phyloP scores from a whole-genome alignment of 2,797 vertebrate genomes.

The Syngnathus acus region DNA sequence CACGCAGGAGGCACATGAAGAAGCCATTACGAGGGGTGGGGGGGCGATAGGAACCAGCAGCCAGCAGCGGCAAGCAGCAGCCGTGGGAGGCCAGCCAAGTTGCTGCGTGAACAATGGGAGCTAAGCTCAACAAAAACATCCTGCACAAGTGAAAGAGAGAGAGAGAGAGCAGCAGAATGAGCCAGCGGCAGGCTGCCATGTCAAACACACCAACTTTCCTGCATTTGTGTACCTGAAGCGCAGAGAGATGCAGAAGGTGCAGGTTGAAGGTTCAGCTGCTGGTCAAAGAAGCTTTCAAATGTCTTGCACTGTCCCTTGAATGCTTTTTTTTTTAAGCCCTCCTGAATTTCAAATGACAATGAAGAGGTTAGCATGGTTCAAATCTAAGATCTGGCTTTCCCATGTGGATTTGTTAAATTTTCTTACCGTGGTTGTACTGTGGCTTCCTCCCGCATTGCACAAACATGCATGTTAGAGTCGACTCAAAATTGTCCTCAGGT shows the following conservation, averaged over 20 bases:
- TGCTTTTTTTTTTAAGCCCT: conserved; percentile 12
- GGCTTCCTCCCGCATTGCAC: not conserved
- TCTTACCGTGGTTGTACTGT: no score
- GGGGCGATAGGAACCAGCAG: not conserved
- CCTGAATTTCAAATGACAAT: not conserved
- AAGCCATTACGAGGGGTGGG: conserved; percentile 71
- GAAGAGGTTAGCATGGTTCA: not conserved
- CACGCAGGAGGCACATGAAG: conserved; percentile 65
- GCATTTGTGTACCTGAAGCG: conserved; percentile 12
- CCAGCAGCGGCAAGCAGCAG: conserved; percentile 56
- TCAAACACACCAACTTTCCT: conserved; percentile 44
- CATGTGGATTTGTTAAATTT: no score
- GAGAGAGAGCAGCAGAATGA: conserved; percentile 18
- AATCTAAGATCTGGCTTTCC: no score
- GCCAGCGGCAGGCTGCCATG: conserved; percentile 6
- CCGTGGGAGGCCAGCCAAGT: conserved; percentile 72
- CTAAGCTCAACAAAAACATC: conserved; percentile 80
- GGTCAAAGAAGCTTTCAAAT: conserved; percentile 9
- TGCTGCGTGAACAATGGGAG: conserved; percentile 74
- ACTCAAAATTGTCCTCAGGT: not conserved
- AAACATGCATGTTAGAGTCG: not conserved
- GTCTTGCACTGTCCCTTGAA: not conserved
- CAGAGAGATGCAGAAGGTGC: conserved; percentile 16
- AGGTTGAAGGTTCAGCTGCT: conserved; percentile 25
- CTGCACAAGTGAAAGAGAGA: conserved; percentile 67